phyloP scores from a whole-genome alignment of 2,888 invertebrate genomes.

The Axea sp. region DNA sequence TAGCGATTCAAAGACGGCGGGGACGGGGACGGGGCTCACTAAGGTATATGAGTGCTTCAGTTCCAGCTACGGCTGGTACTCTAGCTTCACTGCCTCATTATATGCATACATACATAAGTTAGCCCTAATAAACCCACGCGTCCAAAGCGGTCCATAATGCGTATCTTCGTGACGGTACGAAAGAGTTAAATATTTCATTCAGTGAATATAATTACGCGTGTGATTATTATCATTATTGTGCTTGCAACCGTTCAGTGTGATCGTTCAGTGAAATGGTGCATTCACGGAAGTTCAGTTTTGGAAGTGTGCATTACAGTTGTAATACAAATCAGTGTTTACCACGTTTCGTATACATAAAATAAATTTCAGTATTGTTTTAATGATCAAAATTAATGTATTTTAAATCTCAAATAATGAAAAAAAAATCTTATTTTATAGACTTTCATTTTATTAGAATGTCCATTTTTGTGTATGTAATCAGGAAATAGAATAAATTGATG shows the following conservation, averaged over 20 bases:
- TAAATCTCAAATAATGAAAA: background rate
- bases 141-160: conserved; percentile 67
- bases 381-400: too few species aligned
- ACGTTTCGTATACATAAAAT: too few species aligned
- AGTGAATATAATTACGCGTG: background rate
- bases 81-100: conserved; percentile 77
- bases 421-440: background rate
- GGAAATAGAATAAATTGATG: conserved; percentile 26
- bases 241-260: conserved; percentile 2
- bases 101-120: conserved; percentile 70
- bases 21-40: conserved; percentile 68
- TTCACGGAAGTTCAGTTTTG: conserved; percentile 8
- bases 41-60: conserved; percentile 79
- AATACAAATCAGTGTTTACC: background rate
- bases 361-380: too few species aligned
- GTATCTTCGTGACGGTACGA: conserved; percentile 73
- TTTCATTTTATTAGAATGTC: conserved; percentile 17
- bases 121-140: conserved; percentile 39
- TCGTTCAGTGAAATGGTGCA: conserved; percentile 13
- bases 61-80: conserved; percentile 76
- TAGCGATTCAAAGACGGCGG: conserved; percentile 61
- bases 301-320: conserved; percentile 1
- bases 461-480: conserved; percentile 16
- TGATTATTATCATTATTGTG: background rate
- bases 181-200: background rate